Conservation (phyloP, 2,113 vertebrate species). For the Chaetorhynchus papuensis region DNA sequence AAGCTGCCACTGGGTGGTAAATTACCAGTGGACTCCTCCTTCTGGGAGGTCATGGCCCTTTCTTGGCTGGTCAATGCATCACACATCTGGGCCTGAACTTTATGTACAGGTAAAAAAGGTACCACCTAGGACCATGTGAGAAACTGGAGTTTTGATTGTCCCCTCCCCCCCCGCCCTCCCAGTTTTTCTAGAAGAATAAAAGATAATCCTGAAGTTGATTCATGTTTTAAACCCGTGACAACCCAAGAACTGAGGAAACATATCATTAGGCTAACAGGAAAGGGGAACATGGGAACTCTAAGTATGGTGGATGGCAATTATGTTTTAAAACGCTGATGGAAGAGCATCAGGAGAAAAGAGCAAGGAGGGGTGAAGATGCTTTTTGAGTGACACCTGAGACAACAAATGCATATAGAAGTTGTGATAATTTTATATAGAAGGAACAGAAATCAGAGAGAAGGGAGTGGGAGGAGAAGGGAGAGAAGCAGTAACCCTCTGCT, state of each 20-base stretch:
- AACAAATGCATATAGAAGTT: background rate
- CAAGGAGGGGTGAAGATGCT: background rate
- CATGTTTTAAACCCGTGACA: background rate
- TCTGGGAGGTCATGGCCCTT: background rate
- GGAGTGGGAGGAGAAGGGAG: background rate
- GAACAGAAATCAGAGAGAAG: background rate
- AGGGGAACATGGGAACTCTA: background rate
- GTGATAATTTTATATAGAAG: background rate
- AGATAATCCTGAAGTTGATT: background rate
- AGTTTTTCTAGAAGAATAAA: background rate
- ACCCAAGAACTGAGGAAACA: background rate
- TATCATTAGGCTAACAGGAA: background rate
- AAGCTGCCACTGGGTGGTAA: background rate
- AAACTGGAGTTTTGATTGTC: background rate
- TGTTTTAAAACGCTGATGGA: background rate
- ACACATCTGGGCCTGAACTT: background rate
- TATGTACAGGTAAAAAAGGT: background rate
- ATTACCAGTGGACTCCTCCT: background rate
- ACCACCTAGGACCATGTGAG: background rate
- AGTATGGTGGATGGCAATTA: background rate
- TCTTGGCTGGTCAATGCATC: background rate
- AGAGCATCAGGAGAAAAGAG: background rate
- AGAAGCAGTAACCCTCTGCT: background rate
- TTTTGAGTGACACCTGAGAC: background rate
- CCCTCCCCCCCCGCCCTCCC: accelerated